Conservation (phyloP, 2,888 invertebrate species). For the Nemapogon koenigi region DNA sequence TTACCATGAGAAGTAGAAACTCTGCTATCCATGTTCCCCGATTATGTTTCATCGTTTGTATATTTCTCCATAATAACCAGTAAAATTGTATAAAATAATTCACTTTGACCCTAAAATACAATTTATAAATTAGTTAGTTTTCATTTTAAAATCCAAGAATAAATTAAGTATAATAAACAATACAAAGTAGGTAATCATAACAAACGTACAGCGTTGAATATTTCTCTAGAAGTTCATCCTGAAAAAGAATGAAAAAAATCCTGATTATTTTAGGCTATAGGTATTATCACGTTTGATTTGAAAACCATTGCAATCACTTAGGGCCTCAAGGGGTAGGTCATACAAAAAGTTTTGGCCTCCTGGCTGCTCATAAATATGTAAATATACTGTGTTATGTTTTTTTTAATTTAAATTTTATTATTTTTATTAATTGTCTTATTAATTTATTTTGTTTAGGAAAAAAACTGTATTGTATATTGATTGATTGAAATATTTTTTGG, state of each 20-base stretch:
- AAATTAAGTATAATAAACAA: not conserved
- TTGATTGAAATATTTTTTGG: too few species aligned
- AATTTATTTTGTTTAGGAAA: too few species aligned
- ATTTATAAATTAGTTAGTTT: constrained; percentile 20
- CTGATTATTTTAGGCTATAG: too few species aligned
- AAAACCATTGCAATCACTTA: too few species aligned
- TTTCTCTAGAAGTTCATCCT: constrained; percentile 54
- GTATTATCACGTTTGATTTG: too few species aligned
- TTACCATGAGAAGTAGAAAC: constrained; percentile 66
- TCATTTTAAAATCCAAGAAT: constrained; percentile 5
- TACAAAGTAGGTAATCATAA: constrained; percentile 5
- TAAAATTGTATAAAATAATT: constrained; percentile 69
- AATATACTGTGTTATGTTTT: too few species aligned
- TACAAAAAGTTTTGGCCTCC: too few species aligned
- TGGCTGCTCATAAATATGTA: too few species aligned
- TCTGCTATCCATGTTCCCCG: constrained; percentile 68
- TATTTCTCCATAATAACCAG: constrained; percentile 74
- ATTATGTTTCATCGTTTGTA: constrained; percentile 70
- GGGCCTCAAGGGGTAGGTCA: too few species aligned
- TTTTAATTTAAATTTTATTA: too few species aligned
- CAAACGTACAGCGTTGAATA: constrained; percentile 59
- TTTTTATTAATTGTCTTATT: too few species aligned
- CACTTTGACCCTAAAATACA: constrained; percentile 57
- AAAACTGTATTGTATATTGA: too few species aligned
- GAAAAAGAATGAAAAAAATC: constrained; percentile 26